Conservation (phyloP, 2,113 vertebrate species). For the Eulacestoma nigropectus region DNA sequence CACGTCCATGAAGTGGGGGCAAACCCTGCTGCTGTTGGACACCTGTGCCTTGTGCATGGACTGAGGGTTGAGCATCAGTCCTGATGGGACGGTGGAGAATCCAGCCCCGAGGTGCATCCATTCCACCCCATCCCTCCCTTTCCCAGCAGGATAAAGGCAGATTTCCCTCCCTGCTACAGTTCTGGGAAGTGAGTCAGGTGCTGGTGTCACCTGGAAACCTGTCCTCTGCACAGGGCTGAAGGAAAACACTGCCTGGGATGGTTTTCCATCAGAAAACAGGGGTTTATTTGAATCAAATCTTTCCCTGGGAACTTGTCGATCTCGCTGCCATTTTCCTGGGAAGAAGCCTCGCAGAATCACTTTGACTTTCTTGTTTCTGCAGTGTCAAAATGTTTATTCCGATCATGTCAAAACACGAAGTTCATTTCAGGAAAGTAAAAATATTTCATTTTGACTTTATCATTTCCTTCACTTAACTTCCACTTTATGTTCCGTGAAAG, state of each 20-base stretch:
- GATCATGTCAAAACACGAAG: conserved; percentile 50
- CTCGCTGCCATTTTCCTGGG: conserved; percentile 29
- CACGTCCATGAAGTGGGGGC: neutral
- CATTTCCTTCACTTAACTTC: conserved; percentile 17
- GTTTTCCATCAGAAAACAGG: neutral
- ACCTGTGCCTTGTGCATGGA: fast-evolving
- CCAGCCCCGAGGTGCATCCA: fast-evolving
- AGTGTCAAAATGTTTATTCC: conserved; percentile 61
- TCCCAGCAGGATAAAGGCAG: neutral
- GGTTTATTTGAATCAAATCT: neutral
- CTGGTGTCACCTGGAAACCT: neutral
- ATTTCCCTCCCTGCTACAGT: neutral
- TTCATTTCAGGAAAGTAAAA: conserved; percentile 30
- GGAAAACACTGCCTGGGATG: neutral
- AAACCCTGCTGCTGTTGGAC: neutral
- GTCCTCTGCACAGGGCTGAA: neutral
- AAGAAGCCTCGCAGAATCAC: conserved; percentile 22
- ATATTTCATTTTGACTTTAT: conserved; percentile 32
- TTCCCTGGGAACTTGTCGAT: neutral
- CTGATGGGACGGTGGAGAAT: fast-evolving
- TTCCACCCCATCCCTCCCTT: neutral
- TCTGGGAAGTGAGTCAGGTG: fast-evolving
- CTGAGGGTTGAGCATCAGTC: neutral
- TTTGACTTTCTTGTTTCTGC: conserved; percentile 57
- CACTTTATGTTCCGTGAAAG: neutral